Base-by-base conservation (phyloP, 2,113 vertebrate species). In the Leptodactylus fuscus region DNA sequence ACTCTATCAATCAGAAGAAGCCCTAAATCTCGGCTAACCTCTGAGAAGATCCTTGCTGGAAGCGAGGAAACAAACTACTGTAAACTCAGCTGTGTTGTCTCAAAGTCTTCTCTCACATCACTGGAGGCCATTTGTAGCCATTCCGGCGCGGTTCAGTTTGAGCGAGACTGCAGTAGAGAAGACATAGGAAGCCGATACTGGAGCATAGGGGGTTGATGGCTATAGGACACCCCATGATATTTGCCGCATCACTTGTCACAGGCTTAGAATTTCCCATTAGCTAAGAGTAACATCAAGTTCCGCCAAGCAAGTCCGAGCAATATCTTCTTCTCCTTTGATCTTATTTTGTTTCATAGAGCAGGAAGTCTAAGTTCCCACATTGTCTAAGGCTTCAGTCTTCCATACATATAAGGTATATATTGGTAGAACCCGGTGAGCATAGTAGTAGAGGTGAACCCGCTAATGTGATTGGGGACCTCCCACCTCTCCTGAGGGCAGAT, bases 1-100 rank as follows among this genome's bases (percentile, higher is more conserved):
- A 62, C 11, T 2, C 58, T 58, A 58, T 58, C 53, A 9, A 24
- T 58, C 53, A 58, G n/a, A 58, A 58, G 24, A 58, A 58, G 22
- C 53, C n/a, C 8, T 27, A 12, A 27, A 27, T 62, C 12, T 29
- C 11, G n/a, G 53, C 22, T n/a, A 58, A 62, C 60, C 60, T 62
- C 6, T 62, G 24, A 62, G 22, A 62, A 29, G 18, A 67, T 7
- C 62, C 62, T 67, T 67, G 62, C 62, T 67, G 13, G 62, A 34
- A 67, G 62, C 62, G 15, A 67, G 62, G 32, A 36, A 67, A 32
- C 34, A 67, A 67, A 62, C 58, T 13, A 0, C 5, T 62, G 58
- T 29, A 62, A 15, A 67, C 29, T 67, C 62, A 67, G 62, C 62
- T 67, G 62, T 67, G 62, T 34, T 67, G 29, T 67, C 62, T 67